These are phyloP conservation scores for Palythoa heliodiscus DNA, from an alignment of 92 coral and sea anemone genomes.

Conservation along the genomic window DNA sequence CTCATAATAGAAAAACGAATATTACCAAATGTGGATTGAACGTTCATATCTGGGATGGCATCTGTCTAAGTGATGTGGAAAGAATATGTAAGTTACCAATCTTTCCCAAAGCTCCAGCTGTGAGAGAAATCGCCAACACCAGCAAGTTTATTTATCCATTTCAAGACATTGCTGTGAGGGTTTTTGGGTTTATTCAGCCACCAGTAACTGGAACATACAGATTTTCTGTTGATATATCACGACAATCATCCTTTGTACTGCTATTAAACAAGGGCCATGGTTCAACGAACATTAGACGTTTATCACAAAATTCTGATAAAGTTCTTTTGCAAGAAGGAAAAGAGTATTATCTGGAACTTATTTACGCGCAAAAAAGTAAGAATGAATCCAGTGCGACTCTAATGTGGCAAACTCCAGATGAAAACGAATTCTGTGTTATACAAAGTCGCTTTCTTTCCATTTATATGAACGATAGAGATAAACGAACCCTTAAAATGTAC, in stretches of 20 bases:
- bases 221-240: background rate
- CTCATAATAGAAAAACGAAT: background rate
- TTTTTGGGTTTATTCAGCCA: constrained; percentile 46
- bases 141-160: background rate
- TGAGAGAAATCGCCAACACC: constrained; percentile 6
- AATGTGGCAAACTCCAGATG: constrained; percentile 45
- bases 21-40: background rate
- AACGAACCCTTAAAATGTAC: background rate
- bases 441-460: constrained; percentile 18
- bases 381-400: constrained; percentile 11
- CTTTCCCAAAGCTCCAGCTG: constrained; percentile 14
- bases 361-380: background rate
- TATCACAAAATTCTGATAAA: background rate
- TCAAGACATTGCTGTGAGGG: constrained; percentile 14
- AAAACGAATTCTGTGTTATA: constrained; percentile 17
- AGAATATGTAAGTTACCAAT: constrained; percentile 16
- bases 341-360: constrained; percentile 41
- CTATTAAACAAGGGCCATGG: background rate
- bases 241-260: background rate
- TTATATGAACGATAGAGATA: constrained; percentile 16
- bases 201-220: constrained; percentile 45
- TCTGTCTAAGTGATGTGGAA: constrained; percentile 2
- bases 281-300: background rate
- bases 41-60: constrained; percentile 38
- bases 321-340: constrained; percentile 15